A percentile compares a stretch with the other conserved stretches of the same genome.
These are phyloP conservation scores for Acridotheres tristis DNA, from an alignment of 2,797 vertebrate species.

Conservation along the genomic window DNA sequence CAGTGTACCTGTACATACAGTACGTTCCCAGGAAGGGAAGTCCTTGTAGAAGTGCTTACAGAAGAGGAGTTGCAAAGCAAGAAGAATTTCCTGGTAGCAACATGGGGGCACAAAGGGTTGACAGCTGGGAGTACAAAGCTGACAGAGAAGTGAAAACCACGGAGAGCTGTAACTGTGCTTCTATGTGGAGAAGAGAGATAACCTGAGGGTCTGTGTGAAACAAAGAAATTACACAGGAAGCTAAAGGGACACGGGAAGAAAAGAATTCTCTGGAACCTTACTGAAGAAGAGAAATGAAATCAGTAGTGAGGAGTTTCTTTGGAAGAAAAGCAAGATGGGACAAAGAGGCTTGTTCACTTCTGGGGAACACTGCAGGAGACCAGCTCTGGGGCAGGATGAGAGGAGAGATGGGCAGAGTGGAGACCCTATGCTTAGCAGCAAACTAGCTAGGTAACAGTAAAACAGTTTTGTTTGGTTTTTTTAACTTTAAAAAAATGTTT, in stretches of 20 bases:
- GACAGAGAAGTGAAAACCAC: background rate
- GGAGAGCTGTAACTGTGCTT: background rate
- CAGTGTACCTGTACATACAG: accelerated
- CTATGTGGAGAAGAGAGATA: background rate
- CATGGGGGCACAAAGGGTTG: background rate
- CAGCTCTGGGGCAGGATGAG: background rate
- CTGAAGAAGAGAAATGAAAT: background rate
- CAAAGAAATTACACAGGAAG: background rate
- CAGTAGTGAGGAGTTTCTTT: background rate
- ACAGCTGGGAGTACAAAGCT: background rate
- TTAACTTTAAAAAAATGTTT: background rate
- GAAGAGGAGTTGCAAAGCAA: background rate
- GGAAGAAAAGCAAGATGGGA: background rate
- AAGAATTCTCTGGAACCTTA: background rate
- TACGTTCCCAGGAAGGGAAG: background rate
- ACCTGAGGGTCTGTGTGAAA: background rate
- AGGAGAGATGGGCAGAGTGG: background rate
- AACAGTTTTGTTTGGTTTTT: background rate
- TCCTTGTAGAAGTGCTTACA: background rate
- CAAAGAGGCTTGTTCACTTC: background rate
- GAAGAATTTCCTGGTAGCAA: background rate
- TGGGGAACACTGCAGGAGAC: background rate
- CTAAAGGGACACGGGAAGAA: background rate
- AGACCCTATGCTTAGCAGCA: background rate
- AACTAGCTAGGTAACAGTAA: background rate